These are phyloP conservation scores for Tuta absoluta DNA, from an alignment of 2,888 invertebrate genomes.

Conservation along the genomic window DNA sequence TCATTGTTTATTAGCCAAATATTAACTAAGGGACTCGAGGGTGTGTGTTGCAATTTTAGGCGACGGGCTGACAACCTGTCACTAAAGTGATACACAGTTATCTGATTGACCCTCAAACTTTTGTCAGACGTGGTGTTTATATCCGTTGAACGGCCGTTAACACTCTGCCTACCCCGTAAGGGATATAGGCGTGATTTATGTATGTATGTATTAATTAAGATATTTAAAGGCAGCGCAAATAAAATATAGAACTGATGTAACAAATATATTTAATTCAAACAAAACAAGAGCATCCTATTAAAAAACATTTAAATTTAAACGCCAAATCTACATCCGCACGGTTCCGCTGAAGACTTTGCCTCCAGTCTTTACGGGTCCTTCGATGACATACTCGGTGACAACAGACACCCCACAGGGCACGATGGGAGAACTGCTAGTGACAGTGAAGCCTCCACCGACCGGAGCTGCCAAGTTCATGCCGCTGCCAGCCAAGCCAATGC, in stretches of 20 bases:
- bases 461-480: not conserved
- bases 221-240: not conserved
- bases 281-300: not conserved
- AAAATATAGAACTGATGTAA: not conserved
- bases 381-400: constrained; percentile 38
- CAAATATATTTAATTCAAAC: constrained; percentile 8
- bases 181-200: too few relatives aligned
- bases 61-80: too few relatives aligned
- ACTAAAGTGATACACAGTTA: too few relatives aligned
- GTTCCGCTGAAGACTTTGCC: not conserved
- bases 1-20: too few relatives aligned
- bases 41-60: too few relatives aligned
- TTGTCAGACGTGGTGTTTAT: too few relatives aligned
- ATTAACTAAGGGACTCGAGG: too few relatives aligned
- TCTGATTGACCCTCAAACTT: too few relatives aligned
- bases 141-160: too few relatives aligned
- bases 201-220: too few relatives aligned
- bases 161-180: too few relatives aligned
- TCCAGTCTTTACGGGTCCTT: constrained; percentile 29
- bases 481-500: not conserved
- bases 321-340: not conserved
- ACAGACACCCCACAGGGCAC: constrained; percentile 34
- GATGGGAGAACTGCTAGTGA: constrained; percentile 41
- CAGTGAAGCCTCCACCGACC: constrained; percentile 36
- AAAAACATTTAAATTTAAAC: not conserved